Evolutionary conservation across 2,888 invertebrate genomes (phyloP).

Genomic region (Drosophila barbarae): DNA sequence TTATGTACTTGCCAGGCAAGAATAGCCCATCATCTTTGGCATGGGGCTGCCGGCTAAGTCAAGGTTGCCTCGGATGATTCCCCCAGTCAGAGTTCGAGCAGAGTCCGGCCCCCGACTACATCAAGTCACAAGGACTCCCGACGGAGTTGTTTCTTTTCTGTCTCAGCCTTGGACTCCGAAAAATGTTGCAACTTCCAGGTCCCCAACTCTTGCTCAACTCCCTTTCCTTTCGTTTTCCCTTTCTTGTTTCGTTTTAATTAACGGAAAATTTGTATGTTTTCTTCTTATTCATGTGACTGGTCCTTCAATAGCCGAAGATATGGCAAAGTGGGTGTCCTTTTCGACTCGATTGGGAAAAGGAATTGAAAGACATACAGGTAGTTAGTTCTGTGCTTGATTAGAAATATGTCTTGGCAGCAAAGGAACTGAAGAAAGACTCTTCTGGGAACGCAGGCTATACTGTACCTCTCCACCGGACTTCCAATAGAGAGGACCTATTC

Average conservation of each 20-base stretch:
- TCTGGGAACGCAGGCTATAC: background rate
- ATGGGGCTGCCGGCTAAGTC: constrained; percentile 51
- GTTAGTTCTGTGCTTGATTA: constrained; percentile 51
- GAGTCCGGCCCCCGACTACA: background rate
- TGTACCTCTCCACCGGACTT: background rate
- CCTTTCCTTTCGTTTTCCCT: background rate
- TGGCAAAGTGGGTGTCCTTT: background rate
- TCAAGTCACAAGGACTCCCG: constrained; percentile 56
- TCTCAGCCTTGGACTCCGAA: constrained; percentile 55
- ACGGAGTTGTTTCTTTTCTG: constrained; percentile 55
- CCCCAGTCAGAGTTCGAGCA: background rate
- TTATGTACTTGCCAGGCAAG: constrained; percentile 52
- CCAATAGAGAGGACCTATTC: constrained; percentile 7
- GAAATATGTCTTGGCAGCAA: background rate
- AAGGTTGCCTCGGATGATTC: constrained; percentile 58
- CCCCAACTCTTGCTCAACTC: constrained; percentile 11
- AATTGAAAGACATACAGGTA: constrained; percentile 19
- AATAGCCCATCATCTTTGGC: constrained; percentile 24
- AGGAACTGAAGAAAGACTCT: too few species aligned
- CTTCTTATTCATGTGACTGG: constrained; percentile 62
- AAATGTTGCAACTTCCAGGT: constrained; percentile 51
- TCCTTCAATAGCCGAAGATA: constrained; percentile 43
- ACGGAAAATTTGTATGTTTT: constrained; percentile 70
- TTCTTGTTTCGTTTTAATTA: constrained; percentile 66
- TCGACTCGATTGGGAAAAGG: constrained; percentile 27